phyloP scores from a whole-genome alignment of 1,140 invertebrate species.

The Drosophila trapezifrons region DNA sequence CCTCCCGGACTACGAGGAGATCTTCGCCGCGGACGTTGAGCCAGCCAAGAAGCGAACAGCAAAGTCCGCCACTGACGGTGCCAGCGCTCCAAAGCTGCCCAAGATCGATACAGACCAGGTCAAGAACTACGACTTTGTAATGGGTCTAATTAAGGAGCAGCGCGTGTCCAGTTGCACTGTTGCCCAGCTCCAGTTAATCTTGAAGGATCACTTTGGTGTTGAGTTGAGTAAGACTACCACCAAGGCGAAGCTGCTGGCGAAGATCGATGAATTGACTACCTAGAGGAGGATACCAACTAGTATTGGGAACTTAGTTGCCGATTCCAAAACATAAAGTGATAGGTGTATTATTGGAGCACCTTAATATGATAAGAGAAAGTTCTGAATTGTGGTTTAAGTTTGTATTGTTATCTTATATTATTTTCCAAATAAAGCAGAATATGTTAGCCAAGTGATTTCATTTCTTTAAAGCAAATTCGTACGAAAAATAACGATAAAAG shows the following conservation, averaged over 20 bases:
- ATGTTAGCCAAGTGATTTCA: too few relatives aligned
- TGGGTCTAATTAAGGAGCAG: constrained; percentile 45
- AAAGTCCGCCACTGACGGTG: constrained; percentile 6
- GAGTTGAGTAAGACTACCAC: constrained; percentile 14
- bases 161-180: constrained; percentile 51
- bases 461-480: too few relatives aligned
- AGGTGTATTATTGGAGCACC: background rate
- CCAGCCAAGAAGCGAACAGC: constrained; percentile 60
- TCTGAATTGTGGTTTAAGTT: constrained; percentile 1
- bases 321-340: background rate
- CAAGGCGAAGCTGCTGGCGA: constrained; percentile 54
- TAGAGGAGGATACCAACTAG: background rate
- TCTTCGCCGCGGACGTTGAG: constrained; percentile 62
- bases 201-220: constrained; percentile 54
- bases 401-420: background rate
- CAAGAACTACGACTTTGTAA: constrained; percentile 42
- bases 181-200: constrained; percentile 52
- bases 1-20: constrained; percentile 53
- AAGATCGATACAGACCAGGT: constrained; percentile 57
- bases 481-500: background rate
- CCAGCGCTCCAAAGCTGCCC: constrained; percentile 58
- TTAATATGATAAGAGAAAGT: background rate
- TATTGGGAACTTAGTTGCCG: background rate
- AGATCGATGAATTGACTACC: constrained; percentile 34
- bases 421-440: background rate